These are phyloP conservation scores for Drosophila paracracens DNA, from an alignment of 2,888 invertebrate genomes.

Conservation along the genomic window DNA sequence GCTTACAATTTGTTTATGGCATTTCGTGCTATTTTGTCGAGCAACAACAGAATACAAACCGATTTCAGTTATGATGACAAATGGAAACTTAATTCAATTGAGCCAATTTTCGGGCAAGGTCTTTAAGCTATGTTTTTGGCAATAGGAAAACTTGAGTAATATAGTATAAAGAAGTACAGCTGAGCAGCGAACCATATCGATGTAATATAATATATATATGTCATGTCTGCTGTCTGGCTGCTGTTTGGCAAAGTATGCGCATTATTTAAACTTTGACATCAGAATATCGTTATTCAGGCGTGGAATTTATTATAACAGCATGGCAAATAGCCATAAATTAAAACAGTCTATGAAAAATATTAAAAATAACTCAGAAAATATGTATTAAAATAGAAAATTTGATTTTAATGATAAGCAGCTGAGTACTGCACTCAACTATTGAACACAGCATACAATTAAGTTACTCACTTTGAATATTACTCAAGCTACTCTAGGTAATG, in stretches of 20 bases:
- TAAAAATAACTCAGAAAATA: conserved; percentile 7
- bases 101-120: conserved; percentile 35
- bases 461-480: not conserved
- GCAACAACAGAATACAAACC: conserved; percentile 19
- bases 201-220: conserved; percentile 38
- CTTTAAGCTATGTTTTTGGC: conserved; percentile 39
- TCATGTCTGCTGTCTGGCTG: conserved; percentile 26
- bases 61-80: conserved; percentile 48
- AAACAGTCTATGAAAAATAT: conserved; percentile 43
- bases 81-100: conserved; percentile 71
- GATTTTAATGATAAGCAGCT: not conserved
- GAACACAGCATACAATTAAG: not conserved
- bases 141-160: conserved; percentile 28
- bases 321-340: conserved; percentile 48
- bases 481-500: conserved; percentile 16
- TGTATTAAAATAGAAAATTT: not conserved
- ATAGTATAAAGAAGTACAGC: not conserved
- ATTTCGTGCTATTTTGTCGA: conserved; percentile 36
- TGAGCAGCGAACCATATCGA: conserved; percentile 32
- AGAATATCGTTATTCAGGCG: conserved; percentile 47
- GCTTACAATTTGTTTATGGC: conserved; percentile 61
- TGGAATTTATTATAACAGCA: conserved; percentile 57
- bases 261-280: conserved; percentile 22
- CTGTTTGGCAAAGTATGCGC: conserved; percentile 13
- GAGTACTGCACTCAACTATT: not conserved